These are phyloP conservation scores for Axis porcinus DNA, from an alignment of 2,113 vertebrate species.

Conservation along the genomic window DNA sequence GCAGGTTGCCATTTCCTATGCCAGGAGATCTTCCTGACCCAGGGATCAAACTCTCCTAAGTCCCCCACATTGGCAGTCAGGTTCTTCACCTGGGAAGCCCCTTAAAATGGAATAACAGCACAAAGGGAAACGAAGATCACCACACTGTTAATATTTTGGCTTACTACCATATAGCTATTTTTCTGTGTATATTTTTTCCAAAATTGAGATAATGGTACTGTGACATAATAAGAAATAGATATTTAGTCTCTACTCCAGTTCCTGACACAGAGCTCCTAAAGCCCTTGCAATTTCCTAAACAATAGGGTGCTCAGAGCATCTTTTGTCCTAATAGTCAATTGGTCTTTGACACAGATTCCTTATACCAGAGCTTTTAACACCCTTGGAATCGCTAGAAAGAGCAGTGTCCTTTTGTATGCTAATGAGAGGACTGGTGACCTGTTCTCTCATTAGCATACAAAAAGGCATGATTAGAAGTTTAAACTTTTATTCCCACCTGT, in stretches of 20 bases:
- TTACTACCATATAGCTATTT: background rate
- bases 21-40: background rate
- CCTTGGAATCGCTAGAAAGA: background rate
- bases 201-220: background rate
- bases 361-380: background rate
- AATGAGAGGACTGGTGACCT: background rate
- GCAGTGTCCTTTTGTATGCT: background rate
- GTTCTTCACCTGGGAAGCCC: background rate
- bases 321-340: background rate
- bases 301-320: background rate
- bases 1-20: background rate
- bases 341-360: background rate
- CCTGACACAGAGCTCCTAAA: background rate
- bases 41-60: background rate
- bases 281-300: background rate
- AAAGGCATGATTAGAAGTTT: background rate
- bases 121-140: background rate
- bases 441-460: background rate
- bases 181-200: background rate
- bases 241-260: background rate
- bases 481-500: background rate
- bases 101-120: background rate
- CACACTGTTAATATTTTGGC: background rate
- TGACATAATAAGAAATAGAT: background rate
- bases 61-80: background rate